These are phyloP conservation scores for Cerastis rubricosa DNA, from an alignment of 2,888 invertebrate genomes.

Conservation along the genomic window DNA sequence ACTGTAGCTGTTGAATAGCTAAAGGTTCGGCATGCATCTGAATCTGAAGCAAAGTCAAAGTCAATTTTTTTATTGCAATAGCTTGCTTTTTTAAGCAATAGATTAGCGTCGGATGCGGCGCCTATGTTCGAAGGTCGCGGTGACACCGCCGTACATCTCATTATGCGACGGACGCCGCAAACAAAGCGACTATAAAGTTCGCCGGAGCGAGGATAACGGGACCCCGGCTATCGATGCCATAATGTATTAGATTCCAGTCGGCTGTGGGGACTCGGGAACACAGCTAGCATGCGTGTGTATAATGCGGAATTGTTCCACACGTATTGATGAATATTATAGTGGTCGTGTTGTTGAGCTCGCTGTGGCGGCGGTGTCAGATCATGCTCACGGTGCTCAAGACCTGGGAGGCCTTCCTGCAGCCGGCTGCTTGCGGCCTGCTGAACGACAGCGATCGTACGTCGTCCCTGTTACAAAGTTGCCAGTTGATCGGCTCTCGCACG, in stretches of 20 bases:
- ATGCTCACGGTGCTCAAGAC: conserved; percentile 81
- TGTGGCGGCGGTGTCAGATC: conserved; percentile 12
- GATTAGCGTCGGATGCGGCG: conserved; percentile 10
- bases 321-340: conserved; percentile 28
- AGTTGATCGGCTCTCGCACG: neutral
- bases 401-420: conserved; percentile 74
- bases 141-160: conserved; percentile 39
- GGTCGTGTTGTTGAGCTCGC: neutral
- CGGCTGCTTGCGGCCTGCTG: conserved; percentile 7
- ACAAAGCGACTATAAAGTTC: conserved; percentile 67
- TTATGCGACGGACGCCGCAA: conserved; percentile 53
- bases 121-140: conserved; percentile 51
- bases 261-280: conserved; percentile 42
- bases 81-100: too few relatives aligned
- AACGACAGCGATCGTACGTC: conserved; percentile 26
- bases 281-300: conserved; percentile 12
- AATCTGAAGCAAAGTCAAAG: too few relatives aligned
- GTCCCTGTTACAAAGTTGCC: neutral
- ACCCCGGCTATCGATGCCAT: conserved; percentile 44
- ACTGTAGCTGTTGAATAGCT: neutral
- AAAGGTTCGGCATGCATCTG: conserved; percentile 3
- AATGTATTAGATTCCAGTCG: conserved; percentile 51
- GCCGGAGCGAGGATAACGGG: conserved; percentile 67
- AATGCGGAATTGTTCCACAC: neutral
- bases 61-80: too few relatives aligned